Base-by-base conservation (phyloP, 2,113 vertebrate genomes). In the Boleophthalmus pectinirostris region DNA sequence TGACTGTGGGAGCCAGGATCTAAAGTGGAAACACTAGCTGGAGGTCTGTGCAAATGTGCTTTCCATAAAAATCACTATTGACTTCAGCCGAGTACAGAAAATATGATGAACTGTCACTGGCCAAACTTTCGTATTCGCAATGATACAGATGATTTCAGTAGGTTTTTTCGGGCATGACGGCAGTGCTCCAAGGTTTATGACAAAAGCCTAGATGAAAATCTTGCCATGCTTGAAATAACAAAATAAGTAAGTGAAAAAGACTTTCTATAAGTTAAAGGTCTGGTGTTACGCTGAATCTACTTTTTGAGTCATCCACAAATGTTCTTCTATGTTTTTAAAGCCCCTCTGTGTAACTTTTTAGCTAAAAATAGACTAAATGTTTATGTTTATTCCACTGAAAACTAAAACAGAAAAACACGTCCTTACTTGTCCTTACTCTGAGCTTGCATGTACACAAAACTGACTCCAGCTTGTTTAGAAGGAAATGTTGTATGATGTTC, bases 1-100 rank as follows among this genome's bases (percentile, higher is more conserved):
- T 53, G 13, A 5, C 14, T 43, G 61, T 35, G 51, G 63, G 69
- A 43, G 76, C 72, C 76, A 71, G 75, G 18, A 68, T 73, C 53
- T 72, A 80, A 74, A 81, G 64, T 73, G 67, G 57, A 61, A 70
- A 35, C 54, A 54, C 8, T 6, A 58, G 35, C 53, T 75, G 75
- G 78, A 56, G 18, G 33, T 66, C 51, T 71, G 69, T 20, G 57
- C 79, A 58, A 74, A 77, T 71, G 74, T 85, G 70, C 3, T 15
- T 80, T 81, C 71, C 72, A 84, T 87, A 72, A 61, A 82, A 46
- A 72, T 80, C 60, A 53, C 21, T 77, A 43, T 29, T 70, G 23
- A 73, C 78, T 77, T 80, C 45, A 78, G 58, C 64, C 57, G 75
- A 68, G 35, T 35, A 64, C 33, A 64, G 33, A 64, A 64, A 64